Evolutionary conservation across 92 coral and sea anemone genomes (phyloP).

Genomic region (Phymanthus crucifer): DNA sequence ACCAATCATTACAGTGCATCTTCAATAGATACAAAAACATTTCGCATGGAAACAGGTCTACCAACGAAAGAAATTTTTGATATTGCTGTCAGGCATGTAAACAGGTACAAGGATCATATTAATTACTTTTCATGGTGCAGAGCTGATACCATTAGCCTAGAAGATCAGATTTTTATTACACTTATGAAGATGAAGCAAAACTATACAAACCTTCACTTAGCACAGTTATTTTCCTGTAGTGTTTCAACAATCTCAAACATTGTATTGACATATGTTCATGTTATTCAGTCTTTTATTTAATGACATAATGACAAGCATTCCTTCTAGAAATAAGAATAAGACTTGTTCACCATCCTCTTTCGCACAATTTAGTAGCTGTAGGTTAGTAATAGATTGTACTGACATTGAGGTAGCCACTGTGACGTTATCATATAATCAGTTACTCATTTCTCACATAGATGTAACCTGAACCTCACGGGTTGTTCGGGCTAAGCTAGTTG

Average conservation of each 20-base stretch:
- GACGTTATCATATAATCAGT: too few species aligned
- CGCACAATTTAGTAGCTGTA: constrained; percentile 50
- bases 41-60: constrained; percentile 50
- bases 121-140: constrained; percentile 42
- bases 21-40: constrained; percentile 7
- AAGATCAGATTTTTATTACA: constrained; percentile 43
- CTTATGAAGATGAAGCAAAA: constrained; percentile 24
- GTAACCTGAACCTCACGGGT: too few species aligned
- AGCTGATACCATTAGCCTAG: constrained; percentile 38
- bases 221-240: too few species aligned
- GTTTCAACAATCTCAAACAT: constrained; percentile 42
- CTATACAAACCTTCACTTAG: too few species aligned
- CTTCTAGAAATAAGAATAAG: constrained; percentile 62
- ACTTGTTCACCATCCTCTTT: constrained; percentile 57
- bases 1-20: constrained; percentile 41
- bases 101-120: constrained; percentile 25
- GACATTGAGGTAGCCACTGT: constrained; percentile 47
- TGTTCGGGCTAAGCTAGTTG: too few species aligned
- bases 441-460: too few species aligned
- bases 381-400: constrained; percentile 62
- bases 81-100: constrained; percentile 36
- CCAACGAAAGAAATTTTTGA: constrained; percentile 40
- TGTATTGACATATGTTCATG: constrained; percentile 4
- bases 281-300: constrained; percentile 16
- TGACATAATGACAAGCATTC: constrained; percentile 51